Evolutionary conservation across 2,888 invertebrate species (phyloP).

Genomic region (Caenorhabditis japonica): DNA sequence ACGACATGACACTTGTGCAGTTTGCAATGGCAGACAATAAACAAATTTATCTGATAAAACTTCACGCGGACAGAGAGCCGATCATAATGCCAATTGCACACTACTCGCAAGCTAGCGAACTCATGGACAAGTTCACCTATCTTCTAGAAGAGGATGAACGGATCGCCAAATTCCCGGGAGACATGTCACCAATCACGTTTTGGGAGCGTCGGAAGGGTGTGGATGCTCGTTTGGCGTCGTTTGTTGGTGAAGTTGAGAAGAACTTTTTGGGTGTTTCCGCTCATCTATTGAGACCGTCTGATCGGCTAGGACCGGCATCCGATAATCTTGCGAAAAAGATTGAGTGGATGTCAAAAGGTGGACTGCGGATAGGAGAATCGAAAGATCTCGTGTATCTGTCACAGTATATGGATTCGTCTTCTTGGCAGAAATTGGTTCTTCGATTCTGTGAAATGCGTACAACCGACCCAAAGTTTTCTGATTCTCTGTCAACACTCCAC

Average conservation of each 20-base stretch:
- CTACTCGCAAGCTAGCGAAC: constrained; percentile 19
- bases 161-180: constrained; percentile 41
- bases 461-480: constrained; percentile 7
- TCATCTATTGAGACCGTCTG: constrained; percentile 35
- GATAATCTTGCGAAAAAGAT: constrained; percentile 8
- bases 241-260: constrained; percentile 37
- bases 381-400: constrained; percentile 44
- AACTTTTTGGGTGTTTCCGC: constrained; percentile 35
- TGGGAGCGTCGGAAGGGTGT: constrained; percentile 39
- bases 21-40: constrained; percentile 43
- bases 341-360: constrained; percentile 9
- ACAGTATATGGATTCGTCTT: constrained; percentile 11
- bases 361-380: constrained; percentile 23
- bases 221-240: constrained; percentile 24
- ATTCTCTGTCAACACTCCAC: constrained; percentile 2
- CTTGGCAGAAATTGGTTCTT: constrained; percentile 32
- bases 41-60: constrained; percentile 39
- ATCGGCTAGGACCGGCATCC: constrained; percentile 3
- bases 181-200: constrained; percentile 35
- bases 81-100: constrained; percentile 57
- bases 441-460: constrained; percentile 34
- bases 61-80: constrained; percentile 45
- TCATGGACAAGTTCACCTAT: constrained; percentile 40
- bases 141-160: constrained; percentile 40
- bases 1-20: constrained; percentile 53